A percentile compares a stretch with the other conserved stretches of the same genome.
Conservation (phyloP, 1,140 invertebrate genomes). For the Periplaneta americana region DNA sequence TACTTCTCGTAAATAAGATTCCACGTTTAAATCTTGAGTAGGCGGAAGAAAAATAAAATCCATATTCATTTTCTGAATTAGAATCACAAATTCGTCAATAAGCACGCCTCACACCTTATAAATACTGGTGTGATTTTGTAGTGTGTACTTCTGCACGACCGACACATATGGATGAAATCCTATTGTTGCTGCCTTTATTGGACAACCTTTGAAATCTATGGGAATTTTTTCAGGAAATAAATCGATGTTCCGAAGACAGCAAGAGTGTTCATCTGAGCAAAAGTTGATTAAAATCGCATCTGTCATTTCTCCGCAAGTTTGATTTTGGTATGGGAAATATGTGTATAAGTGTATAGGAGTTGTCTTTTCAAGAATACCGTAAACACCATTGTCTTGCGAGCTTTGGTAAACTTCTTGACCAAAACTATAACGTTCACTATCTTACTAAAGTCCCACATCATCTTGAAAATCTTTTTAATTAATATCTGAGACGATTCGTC, state of each 20-base stretch:
- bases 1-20: not conserved
- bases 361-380: not conserved
- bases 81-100: not conserved
- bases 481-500: not conserved
- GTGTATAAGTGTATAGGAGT: not conserved
- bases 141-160: not conserved
- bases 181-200: not conserved
- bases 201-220: not conserved
- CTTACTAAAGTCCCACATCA: not conserved
- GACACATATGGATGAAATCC: not conserved
- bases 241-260: not conserved
- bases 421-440: not conserved
- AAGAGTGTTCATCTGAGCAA: not conserved
- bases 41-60: not conserved
- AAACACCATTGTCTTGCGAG: not conserved
- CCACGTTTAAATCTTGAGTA: not conserved
- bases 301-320: not conserved
- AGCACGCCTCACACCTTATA: not conserved
- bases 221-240: not conserved
- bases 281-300: not conserved
- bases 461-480: not conserved
- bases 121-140: not conserved
- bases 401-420: not conserved
- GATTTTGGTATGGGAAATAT: not conserved
- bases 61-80: not conserved